Evolutionary conservation across 2,797 vertebrate species (phyloP).

Genomic region (Parauchenoglanis ngamensis): DNA sequence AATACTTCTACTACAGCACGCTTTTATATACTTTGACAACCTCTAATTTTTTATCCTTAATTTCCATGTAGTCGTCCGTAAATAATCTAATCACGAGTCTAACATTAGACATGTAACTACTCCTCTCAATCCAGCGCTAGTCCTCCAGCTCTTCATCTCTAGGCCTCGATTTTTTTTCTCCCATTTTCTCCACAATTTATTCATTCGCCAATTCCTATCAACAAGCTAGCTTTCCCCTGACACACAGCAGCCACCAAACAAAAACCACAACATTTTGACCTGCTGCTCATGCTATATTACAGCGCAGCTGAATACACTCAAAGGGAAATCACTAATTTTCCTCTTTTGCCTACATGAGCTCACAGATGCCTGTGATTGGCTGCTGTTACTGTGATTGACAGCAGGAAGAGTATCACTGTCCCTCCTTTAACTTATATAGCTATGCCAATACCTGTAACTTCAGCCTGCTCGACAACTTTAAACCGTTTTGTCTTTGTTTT

Average conservation of each 20-base stretch:
- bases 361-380: not conserved
- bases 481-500: not conserved
- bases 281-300: not conserved
- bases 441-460: not conserved
- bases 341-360: not conserved
- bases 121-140: not conserved
- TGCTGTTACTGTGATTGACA: not conserved
- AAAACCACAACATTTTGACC: not conserved
- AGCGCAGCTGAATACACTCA: not conserved
- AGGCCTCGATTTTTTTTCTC: not conserved
- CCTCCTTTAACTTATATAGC: no score
- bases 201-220: not conserved
- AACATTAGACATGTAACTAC: not conserved
- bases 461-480: not conserved
- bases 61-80: not conserved
- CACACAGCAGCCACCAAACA: not conserved
- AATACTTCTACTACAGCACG: not conserved
- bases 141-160: not conserved
- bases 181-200: not conserved
- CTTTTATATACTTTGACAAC: not conserved
- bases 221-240: not conserved
- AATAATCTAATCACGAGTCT: not conserved
- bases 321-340: not conserved
- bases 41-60: not conserved
- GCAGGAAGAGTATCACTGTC: not conserved